Conservation (phyloP, 1,140 invertebrate genomes). For the Aphelinus certus region DNA sequence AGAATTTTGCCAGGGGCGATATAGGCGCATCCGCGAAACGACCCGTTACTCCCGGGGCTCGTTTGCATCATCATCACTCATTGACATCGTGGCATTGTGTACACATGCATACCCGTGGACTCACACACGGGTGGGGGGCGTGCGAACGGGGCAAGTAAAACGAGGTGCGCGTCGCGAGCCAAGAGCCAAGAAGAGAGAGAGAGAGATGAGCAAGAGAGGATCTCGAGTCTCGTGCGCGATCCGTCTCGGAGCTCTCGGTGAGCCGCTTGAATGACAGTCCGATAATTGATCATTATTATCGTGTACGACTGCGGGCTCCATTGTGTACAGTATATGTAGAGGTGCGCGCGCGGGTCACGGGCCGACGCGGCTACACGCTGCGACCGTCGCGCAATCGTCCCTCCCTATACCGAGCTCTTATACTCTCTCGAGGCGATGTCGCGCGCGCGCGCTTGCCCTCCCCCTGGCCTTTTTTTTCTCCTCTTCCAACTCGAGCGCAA, state of each 20-base stretch:
- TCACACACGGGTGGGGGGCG: no score
- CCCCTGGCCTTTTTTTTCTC: constrained; percentile 35
- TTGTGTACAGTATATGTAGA: constrained; percentile 51
- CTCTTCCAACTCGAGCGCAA: constrained; percentile 33
- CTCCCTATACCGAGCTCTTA: not conserved
- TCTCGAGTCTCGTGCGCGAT: constrained; percentile 43
- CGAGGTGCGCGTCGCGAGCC: no score
- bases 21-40: no score
- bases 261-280: constrained; percentile 63
- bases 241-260: constrained; percentile 49
- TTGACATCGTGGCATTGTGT: no score
- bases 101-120: no score
- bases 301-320: constrained; percentile 55
- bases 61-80: no score
- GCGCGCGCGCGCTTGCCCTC: constrained; percentile 33
- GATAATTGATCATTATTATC: constrained; percentile 67
- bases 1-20: no score
- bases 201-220: constrained; percentile 12
- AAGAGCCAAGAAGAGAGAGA: constrained; percentile 11
- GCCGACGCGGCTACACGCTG: constrained; percentile 54
- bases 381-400: constrained; percentile 59
- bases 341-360: constrained; percentile 50
- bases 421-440: no score
- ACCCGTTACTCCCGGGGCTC: no score
- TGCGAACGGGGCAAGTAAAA: no score